Percentiles rank a stretch among this genome's conserved stretches.
Conservation (phyloP, 2,888 invertebrate species). For the Plagiodera versicolora region DNA sequence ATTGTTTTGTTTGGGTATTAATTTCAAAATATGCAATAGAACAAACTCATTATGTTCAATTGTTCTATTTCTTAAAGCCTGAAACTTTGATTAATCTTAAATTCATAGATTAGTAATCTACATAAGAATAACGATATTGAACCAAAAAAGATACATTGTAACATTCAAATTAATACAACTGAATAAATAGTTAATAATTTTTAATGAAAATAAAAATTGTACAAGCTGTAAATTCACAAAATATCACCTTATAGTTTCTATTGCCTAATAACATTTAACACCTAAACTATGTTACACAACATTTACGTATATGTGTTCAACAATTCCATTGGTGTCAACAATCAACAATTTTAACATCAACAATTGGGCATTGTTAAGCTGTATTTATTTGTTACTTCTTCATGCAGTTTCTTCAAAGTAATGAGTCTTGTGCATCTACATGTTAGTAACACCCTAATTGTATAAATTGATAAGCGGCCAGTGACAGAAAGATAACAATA, state of each 20-base stretch:
- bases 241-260: constrained; percentile 19
- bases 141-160: no score
- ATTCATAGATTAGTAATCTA: no score
- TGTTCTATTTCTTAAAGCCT: no score
- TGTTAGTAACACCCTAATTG: background rate
- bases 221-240: constrained; percentile 35
- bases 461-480: background rate
- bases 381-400: background rate
- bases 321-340: constrained; percentile 25
- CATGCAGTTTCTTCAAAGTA: background rate
- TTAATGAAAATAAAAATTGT: constrained; percentile 33
- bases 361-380: constrained; percentile 14
- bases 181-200: constrained; percentile 3
- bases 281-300: constrained; percentile 25
- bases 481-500: background rate
- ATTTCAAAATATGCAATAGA: no score
- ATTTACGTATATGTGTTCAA: constrained; percentile 20
- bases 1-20: no score
- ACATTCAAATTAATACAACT: background rate
- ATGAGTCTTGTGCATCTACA: background rate
- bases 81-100: no score
- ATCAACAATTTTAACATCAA: constrained; percentile 28
- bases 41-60: no score
- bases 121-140: no score
- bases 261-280: constrained; percentile 21